These are phyloP conservation scores for Hydrolagus colliei DNA, from an alignment of 2,797 vertebrate species.

Conservation along the genomic window DNA sequence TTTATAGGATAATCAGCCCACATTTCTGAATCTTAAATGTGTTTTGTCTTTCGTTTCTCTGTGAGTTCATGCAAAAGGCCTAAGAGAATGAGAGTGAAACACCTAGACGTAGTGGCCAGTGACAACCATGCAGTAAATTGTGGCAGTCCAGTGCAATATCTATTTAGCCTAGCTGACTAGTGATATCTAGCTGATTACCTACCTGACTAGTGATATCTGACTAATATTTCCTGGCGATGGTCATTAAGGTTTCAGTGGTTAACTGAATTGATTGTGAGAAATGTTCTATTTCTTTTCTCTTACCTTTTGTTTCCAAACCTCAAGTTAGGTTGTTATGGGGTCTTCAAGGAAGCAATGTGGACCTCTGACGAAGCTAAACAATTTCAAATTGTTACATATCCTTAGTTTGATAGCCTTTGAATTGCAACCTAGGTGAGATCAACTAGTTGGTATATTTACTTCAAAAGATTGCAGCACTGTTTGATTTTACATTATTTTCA, in stretches of 20 bases:
- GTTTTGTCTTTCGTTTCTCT: neutral
- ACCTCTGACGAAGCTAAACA: neutral
- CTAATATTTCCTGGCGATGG: too few relatives aligned
- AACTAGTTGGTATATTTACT: neutral
- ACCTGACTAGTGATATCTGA: neutral
- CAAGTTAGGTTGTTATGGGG: neutral
- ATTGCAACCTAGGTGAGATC: constrained; percentile 6
- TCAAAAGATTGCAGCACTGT: constrained; percentile 2
- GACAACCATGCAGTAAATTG: neutral
- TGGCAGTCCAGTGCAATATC: neutral
- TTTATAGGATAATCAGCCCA: constrained; percentile 1
- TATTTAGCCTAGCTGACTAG: neutral
- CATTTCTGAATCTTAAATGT: constrained; percentile 5
- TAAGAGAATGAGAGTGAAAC: neutral
- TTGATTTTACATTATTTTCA: neutral
- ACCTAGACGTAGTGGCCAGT: neutral
- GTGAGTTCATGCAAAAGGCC: neutral
- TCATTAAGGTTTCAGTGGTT: neutral
- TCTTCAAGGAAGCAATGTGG: neutral
- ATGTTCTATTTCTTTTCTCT: neutral
- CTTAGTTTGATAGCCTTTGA: constrained; percentile 12
- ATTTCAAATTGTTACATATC: neutral
- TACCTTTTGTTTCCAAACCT: neutral
- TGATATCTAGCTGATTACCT: neutral
- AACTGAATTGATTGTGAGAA: neutral